Evolutionary conservation across 2,113 vertebrate genomes (phyloP), one percentile per base, ranked within the genome.

Genomic region (Ramphastos sulfuratus): DNA sequence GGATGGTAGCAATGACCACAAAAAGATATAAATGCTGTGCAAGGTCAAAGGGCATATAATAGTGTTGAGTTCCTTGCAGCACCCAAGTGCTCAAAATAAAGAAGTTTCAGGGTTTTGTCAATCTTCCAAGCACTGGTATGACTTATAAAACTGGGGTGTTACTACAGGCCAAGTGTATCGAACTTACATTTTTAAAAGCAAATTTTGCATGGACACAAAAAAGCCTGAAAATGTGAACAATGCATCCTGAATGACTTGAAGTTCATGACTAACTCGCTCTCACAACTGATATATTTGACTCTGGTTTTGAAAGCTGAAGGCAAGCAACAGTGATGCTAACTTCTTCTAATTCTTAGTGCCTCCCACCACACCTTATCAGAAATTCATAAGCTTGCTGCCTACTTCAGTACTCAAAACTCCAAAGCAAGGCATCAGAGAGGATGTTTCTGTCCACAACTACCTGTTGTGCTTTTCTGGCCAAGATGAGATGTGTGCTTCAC

Each of bases 301-400:
- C 56, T n/a, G 33, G 54, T 93, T 92, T 74, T 82, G 63, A 48
- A 76, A 12, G 31, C 63, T 73, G 60, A 80, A 92, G 55, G 67
- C 50, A 73, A 87, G 55, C 56, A 78, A 74, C 60, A 50, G 67
- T 52, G 58, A 86, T 0, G 2, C 31, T 0, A 0, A 39, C 75
- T 91, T 31, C 61, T 33, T 16, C 15, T 82, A 65, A 73, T 33
- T 94, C 61, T 55, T 25, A 33, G 42, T 73, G 67, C 87, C 79
- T 91, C 93, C 90, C 85, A 93, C 73, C 25, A 56, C 48, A 71
- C 33, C 37, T 80, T 52, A 84, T 83, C 65, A 83, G 79, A 91
- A 96, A 91, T 81, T 83, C 88, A 64, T 72, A 48, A 80, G 33
- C 33, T 25, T 39, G 64, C 72, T 93, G 65, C 90, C 79, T 73